Evolutionary conservation across 64 coral and sea anemone genomes (phyloP).

Genomic region (Montipora efflorescens): DNA sequence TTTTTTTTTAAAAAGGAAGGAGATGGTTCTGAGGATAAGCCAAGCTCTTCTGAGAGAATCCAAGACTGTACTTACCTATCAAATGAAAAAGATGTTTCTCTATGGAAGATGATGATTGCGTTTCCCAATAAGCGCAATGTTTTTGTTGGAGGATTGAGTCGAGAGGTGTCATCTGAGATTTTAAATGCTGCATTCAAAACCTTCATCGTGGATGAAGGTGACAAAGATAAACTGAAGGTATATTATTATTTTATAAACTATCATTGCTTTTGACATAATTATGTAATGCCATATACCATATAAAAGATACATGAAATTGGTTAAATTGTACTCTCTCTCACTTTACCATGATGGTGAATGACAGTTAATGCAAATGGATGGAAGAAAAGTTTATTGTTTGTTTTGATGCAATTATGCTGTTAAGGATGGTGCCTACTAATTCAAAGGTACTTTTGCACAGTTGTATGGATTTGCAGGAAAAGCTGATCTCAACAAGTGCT

Average conservation of each 20-base stretch:
- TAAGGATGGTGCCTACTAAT: too few species aligned
- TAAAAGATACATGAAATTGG: too few species aligned
- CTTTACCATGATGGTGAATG: too few species aligned
- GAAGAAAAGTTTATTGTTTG: too few species aligned
- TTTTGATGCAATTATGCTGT: too few species aligned
- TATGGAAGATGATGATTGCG: conserved; percentile 63
- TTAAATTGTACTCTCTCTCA: too few species aligned
- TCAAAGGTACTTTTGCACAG: too few species aligned
- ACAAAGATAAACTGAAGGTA: conserved; percentile 66
- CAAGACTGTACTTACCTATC: conserved; percentile 76
- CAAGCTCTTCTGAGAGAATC: not conserved
- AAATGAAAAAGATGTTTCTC: conserved; percentile 68
- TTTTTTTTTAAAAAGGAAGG: not conserved
- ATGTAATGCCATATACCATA: too few species aligned
- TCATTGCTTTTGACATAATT: not conserved
- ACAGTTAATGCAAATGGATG: too few species aligned
- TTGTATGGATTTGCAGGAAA: too few species aligned
- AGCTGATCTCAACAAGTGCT: too few species aligned
- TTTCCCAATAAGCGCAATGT: conserved; percentile 77
- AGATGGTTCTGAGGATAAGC: not conserved
- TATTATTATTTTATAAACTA: too few species aligned
- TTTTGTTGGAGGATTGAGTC: conserved; percentile 77
- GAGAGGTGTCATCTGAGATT: conserved; percentile 19
- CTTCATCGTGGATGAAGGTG: conserved; percentile 26
- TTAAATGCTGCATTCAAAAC: conserved; percentile 62